Percentiles rank a stretch among this genome's conserved stretches.
Evolutionary conservation across 2,113 vertebrate species (phyloP).

Genomic region (Morone saxatilis): DNA sequence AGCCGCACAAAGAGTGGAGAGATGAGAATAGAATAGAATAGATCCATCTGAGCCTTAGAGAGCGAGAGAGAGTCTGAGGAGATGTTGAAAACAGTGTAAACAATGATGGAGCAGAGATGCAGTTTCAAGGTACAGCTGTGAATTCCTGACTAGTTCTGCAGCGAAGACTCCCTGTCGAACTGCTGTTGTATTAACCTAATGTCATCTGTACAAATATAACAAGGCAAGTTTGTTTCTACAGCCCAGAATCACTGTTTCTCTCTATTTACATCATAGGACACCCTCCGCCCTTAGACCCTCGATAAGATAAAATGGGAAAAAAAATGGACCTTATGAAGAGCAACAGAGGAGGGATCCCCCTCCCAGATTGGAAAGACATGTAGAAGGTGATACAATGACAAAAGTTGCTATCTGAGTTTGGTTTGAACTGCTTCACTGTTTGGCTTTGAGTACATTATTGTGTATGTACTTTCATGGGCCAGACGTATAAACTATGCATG

Average conservation of each 20-base stretch:
- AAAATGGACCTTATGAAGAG: neutral
- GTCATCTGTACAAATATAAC: neutral
- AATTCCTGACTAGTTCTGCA: neutral
- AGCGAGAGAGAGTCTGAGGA: constrained; percentile 13
- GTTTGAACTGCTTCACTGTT: neutral
- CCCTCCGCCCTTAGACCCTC: neutral
- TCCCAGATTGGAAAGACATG: neutral
- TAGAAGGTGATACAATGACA: neutral
- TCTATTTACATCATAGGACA: neutral
- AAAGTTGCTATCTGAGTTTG: neutral
- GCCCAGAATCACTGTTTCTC: neutral
- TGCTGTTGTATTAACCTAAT: neutral
- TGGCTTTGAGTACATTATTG: neutral
- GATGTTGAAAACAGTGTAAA: constrained; percentile 49
- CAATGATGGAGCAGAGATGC: constrained; percentile 32
- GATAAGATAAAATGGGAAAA: neutral
- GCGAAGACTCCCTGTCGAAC: neutral
- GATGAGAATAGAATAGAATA: constrained; percentile 39
- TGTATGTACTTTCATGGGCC: too few species aligned
- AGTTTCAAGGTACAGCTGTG: neutral
- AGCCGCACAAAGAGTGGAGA: constrained; percentile 34
- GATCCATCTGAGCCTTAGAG: constrained; percentile 35
- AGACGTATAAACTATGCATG: too few species aligned
- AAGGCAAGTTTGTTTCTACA: neutral
- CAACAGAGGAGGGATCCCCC: neutral